Base-by-base conservation (phyloP, 2,797 vertebrate genomes). In the Oreortyx pictus region DNA sequence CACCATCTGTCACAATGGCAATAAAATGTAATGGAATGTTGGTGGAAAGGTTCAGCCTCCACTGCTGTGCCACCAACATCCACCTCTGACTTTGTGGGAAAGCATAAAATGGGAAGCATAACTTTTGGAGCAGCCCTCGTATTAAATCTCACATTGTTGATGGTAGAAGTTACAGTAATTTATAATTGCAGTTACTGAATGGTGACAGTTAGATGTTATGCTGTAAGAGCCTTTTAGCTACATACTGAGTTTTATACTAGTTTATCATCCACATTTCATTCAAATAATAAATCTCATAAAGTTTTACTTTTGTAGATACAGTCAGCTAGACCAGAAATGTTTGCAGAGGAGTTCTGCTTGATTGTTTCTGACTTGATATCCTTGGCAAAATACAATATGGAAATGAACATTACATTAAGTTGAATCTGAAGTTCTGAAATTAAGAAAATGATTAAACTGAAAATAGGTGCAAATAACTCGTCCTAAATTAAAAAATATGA, bases 121-220 rank as follows among this genome's bases (percentile, higher is more conserved):
- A 56, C 18, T 56, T n/a, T 56, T n/a, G 54, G 54, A n/a, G 31
- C 29, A 56, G 31, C 31, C 7, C 54, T 56, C 18, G 11, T 11
- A 5, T 84, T 92, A 86, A 88, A 82, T 90, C 60, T 94, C 71
- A 88, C 43, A 88, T 76, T 76, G 86, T 71, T 73, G 83, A 56
- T 56, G 62, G 35, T 76, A 86, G 68, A 89, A 91, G 73, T 54
- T 91, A 75, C 73, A 68, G 80, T 78, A 88, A 92, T 91, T 88
- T 91, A 78, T 86, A 94, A 91, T 94, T 94, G 88, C 86, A 94
- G 50, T 90, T 92, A 92, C 83, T 76, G 62, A 92, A 80, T 78
- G 52, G 64, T 93, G 90, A 94, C 93, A 94, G 88, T 88, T 94
- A 94, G 94, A 94, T 71, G 78, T 72, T 91, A 95, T 47, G 47